A percentile compares a stretch with the other conserved stretches of the same genome.
Evolutionary conservation across 2,797 vertebrate species (phyloP).

Genomic region (Sylvia borin): DNA sequence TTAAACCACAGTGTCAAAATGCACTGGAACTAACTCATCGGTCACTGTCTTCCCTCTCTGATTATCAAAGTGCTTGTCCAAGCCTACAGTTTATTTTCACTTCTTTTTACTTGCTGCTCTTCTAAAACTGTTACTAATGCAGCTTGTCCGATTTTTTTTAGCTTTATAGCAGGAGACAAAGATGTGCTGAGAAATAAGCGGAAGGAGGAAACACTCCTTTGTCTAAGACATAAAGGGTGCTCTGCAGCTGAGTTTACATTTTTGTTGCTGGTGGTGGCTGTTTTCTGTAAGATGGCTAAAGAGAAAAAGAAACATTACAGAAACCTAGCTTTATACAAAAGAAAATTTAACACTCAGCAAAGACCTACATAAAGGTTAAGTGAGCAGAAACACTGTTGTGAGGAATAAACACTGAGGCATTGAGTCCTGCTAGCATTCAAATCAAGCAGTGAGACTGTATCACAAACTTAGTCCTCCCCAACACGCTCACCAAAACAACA

Average conservation of each 20-base stretch:
- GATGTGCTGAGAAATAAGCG: background rate
- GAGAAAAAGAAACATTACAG: background rate
- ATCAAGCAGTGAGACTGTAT: background rate
- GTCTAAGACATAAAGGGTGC: background rate
- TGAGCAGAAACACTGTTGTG: background rate
- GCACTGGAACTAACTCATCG: background rate
- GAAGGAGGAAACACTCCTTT: background rate
- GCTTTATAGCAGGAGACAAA: background rate
- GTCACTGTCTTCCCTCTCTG: background rate
- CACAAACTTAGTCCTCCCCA: background rate
- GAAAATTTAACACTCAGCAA: background rate
- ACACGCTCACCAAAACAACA: background rate
- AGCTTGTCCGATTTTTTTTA: conserved; percentile 9
- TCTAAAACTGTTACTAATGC: background rate
- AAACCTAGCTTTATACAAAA: background rate
- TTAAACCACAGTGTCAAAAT: background rate
- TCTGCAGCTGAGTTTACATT: background rate
- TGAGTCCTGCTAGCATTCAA: background rate
- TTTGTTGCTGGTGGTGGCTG: background rate
- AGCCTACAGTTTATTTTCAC: background rate
- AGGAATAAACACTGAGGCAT: background rate
- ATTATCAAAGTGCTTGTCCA: background rate
- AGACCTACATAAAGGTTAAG: background rate
- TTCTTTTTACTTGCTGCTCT: background rate
- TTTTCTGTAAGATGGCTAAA: background rate